phyloP scores from a whole-genome alignment of 2,113 vertebrate species.

The Centropus bengalensis region DNA sequence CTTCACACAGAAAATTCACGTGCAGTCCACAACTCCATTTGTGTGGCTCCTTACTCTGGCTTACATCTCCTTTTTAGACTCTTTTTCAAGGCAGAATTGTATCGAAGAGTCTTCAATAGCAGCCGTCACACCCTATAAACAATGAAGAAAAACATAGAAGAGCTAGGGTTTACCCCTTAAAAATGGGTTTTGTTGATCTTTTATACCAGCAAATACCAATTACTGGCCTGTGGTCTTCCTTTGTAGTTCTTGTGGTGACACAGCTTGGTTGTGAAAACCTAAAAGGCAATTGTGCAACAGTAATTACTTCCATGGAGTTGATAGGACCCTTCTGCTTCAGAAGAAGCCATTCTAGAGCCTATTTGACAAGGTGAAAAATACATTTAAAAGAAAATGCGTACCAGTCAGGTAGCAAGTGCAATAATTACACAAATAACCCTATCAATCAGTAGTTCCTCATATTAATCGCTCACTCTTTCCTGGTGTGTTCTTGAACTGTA shows the following conservation, averaged over 20 bases:
- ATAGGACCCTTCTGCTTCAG: background rate
- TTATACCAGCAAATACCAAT: background rate
- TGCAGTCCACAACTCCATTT: background rate
- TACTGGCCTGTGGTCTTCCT: background rate
- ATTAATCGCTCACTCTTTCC: background rate
- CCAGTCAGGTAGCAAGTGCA: background rate
- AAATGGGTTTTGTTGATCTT: background rate
- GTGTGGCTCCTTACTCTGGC: background rate
- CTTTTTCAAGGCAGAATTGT: background rate
- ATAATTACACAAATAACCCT: background rate
- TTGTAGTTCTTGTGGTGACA: background rate
- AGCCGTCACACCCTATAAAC: background rate
- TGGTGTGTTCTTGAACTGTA: background rate
- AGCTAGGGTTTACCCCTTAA: background rate
- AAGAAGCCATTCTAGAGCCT: background rate
- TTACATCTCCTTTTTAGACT: background rate
- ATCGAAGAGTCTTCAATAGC: background rate
- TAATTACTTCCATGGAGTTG: background rate
- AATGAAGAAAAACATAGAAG: background rate
- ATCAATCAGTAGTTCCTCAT: background rate
- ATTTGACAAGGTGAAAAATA: background rate
- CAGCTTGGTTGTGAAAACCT: background rate
- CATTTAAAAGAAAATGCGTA: background rate
- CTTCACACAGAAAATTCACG: background rate
- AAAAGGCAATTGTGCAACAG: background rate